phyloP scores from a whole-genome alignment of 2,113 vertebrate species.

The Pitta sordida region DNA sequence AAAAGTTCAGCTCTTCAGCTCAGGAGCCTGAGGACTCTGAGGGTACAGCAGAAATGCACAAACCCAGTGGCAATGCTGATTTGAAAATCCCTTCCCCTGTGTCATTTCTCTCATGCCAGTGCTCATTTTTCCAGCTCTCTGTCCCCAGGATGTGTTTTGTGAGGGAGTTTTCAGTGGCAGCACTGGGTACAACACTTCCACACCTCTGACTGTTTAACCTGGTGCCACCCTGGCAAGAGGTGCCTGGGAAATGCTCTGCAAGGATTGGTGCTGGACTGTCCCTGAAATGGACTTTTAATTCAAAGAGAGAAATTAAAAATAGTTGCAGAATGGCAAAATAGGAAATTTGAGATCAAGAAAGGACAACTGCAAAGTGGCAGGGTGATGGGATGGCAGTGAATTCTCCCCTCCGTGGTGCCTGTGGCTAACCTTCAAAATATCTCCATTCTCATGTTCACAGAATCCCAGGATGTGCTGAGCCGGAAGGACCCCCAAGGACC shows the following conservation, averaged over 20 bases:
- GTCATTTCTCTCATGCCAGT: background rate
- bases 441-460: background rate
- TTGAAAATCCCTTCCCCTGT: background rate
- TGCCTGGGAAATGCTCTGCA: background rate
- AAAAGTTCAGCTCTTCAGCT: background rate
- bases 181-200: background rate
- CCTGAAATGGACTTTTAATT: background rate
- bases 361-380: background rate
- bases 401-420: background rate
- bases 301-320: background rate
- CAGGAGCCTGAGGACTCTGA: background rate
- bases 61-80: background rate
- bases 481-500: too few species aligned
- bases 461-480: too few species aligned
- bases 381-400: background rate
- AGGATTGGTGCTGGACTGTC: background rate
- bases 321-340: background rate
- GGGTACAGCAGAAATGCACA: background rate
- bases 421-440: background rate
- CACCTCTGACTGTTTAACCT: background rate
- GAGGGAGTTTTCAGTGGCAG: background rate
- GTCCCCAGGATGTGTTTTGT: accelerated
- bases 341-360: background rate
- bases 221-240: background rate
- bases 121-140: background rate